phyloP scores from a whole-genome alignment of 2,888 invertebrate genomes.

The Perizoma affinitatum region DNA sequence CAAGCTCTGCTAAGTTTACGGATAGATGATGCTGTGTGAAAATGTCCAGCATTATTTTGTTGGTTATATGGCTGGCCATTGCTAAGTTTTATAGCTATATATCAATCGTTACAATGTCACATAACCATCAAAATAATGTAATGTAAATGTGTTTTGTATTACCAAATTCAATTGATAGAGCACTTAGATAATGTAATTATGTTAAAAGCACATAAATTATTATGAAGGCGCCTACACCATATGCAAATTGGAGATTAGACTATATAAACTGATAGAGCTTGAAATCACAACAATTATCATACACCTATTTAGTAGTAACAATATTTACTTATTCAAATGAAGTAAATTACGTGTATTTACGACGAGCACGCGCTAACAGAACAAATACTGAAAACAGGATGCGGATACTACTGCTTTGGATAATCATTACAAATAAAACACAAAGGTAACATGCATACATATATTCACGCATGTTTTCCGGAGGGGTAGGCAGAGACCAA shows the following conservation, averaged over 20 bases:
- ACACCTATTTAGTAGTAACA: constrained; percentile 22
- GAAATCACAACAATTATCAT: constrained; percentile 31
- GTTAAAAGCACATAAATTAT: constrained; percentile 21
- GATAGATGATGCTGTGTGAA: too few relatives aligned
- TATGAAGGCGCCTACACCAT: not conserved
- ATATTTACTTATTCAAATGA: constrained; percentile 39
- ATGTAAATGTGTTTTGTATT: not conserved
- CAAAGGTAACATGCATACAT: too few relatives aligned
- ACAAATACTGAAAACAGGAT: constrained; percentile 35
- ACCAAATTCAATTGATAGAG: not conserved
- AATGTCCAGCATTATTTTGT: too few relatives aligned
- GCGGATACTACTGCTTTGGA: too few relatives aligned
- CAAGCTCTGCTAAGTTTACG: too few relatives aligned
- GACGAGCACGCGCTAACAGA: constrained; percentile 52
- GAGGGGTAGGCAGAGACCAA: too few relatives aligned
- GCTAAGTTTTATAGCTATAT: too few relatives aligned
- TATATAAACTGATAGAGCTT: constrained; percentile 15
- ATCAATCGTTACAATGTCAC: too few relatives aligned
- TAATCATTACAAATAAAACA: too few relatives aligned
- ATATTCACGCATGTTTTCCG: too few relatives aligned
- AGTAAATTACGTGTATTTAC: constrained; percentile 39
- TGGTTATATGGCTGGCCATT: too few relatives aligned
- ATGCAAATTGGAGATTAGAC: constrained; percentile 14
- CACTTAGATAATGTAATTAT: constrained; percentile 2
- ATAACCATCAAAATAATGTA: not conserved